These are phyloP conservation scores for Bombus vancouverensis DNA, from an alignment of 1,140 invertebrate genomes.

Conservation along the genomic window DNA sequence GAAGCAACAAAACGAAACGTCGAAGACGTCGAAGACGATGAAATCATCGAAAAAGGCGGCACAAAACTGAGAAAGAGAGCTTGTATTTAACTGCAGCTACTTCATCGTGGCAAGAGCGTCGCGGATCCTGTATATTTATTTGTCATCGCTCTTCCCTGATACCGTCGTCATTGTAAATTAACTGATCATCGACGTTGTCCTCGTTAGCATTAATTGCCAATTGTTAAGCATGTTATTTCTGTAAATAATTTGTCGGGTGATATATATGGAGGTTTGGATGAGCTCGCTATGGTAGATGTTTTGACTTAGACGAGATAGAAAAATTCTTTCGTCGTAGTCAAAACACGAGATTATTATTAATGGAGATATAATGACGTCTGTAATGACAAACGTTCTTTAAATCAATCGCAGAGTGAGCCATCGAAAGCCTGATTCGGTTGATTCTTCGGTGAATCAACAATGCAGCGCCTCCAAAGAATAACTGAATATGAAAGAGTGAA, in stretches of 20 bases:
- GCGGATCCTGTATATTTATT: constrained; percentile 63
- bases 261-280: constrained; percentile 74
- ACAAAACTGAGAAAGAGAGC: constrained; percentile 37
- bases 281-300: constrained; percentile 20
- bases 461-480: constrained; percentile 82
- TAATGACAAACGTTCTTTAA: not conserved
- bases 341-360: not conserved
- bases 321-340: constrained; percentile 9
- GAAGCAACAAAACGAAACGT: constrained; percentile 65
- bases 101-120: not conserved
- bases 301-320: not conserved
- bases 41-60: constrained; percentile 47
- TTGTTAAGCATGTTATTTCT: constrained; percentile 59
- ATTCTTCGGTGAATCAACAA: constrained; percentile 76
- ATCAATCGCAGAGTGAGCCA: constrained; percentile 50
- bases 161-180: constrained; percentile 23
- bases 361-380: constrained; percentile 2
- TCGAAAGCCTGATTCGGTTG: constrained; percentile 80
- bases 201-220: constrained; percentile 44
- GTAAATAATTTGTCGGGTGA: constrained; percentile 71
- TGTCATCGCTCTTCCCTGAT: constrained; percentile 38
- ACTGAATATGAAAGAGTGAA: constrained; percentile 57
- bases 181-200: constrained; percentile 3
- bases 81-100: not conserved
- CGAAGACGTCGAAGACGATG: constrained; percentile 54